Evolutionary conservation across 2,888 invertebrate species (phyloP).

Genomic region (Luperina testacea): DNA sequence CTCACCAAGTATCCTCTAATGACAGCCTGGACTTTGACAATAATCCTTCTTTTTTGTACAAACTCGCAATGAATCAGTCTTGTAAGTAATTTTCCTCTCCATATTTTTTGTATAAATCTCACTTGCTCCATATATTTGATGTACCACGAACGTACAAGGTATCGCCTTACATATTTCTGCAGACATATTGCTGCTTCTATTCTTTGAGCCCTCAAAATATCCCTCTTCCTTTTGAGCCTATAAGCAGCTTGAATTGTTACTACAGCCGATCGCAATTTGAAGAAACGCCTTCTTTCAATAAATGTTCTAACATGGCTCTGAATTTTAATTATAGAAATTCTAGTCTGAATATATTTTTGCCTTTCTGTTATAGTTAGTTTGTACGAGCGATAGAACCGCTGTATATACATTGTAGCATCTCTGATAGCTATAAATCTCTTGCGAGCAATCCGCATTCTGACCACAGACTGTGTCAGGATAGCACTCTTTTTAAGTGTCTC

Average conservation of each 20-base stretch:
- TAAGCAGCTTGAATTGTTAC: slow-evolving; percentile 82
- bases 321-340: slow-evolving; percentile 69
- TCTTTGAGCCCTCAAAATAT: slow-evolving; percentile 68
- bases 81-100: slow-evolving; percentile 82
- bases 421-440: slow-evolving; percentile 71
- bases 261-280: slow-evolving; percentile 72
- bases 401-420: slow-evolving; percentile 77
- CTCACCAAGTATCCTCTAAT: slow-evolving; percentile 88
- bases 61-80: slow-evolving; percentile 79
- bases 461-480: slow-evolving; percentile 79
- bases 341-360: slow-evolving; percentile 68
- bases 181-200: slow-evolving; percentile 76
- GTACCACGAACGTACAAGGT: slow-evolving; percentile 76
- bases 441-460: slow-evolving; percentile 77
- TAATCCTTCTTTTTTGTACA: slow-evolving; percentile 75
- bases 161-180: slow-evolving; percentile 81
- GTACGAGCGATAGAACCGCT: slow-evolving; percentile 81
- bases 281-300: slow-evolving; percentile 76
- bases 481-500: slow-evolving; percentile 73
- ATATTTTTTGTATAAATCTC: slow-evolving; percentile 80
- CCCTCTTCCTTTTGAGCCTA: slow-evolving; percentile 73
- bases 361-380: slow-evolving; percentile 70
- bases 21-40: slow-evolving; percentile 83
- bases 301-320: slow-evolving; percentile 75
- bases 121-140: slow-evolving; percentile 73